phyloP scores from a whole-genome alignment of 2,888 invertebrate genomes.

The Hydriomena furcata region DNA sequence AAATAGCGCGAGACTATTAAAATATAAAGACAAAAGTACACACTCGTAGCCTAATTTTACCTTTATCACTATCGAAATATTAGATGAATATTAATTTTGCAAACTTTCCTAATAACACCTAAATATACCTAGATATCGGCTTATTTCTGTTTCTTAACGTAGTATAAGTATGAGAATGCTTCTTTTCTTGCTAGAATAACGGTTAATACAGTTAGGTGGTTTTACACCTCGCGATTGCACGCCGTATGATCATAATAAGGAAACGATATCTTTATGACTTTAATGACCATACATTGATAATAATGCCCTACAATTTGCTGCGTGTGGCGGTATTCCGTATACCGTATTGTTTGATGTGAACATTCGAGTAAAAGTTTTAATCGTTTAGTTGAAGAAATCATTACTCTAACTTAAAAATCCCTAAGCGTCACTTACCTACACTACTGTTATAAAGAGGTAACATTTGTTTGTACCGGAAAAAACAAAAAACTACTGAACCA shows the following conservation, averaged over 20 bases:
- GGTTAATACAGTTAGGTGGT: conserved; percentile 51
- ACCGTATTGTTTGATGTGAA: neutral
- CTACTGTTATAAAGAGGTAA: too few relatives aligned
- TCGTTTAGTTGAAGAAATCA: too few relatives aligned
- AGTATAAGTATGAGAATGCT: conserved; percentile 10
- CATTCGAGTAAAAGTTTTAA: too few relatives aligned
- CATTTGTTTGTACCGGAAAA: too few relatives aligned
- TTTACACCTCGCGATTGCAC: conserved; percentile 43
- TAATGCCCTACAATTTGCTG: conserved; percentile 40
- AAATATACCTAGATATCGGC: too few relatives aligned
- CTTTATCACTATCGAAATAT: too few relatives aligned
- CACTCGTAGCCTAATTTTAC: neutral
- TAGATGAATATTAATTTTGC: too few relatives aligned
- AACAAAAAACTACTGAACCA: too few relatives aligned
- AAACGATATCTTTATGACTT: conserved; percentile 50
- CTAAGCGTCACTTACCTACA: too few relatives aligned
- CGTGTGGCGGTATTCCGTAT: neutral
- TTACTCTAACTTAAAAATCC: too few relatives aligned
- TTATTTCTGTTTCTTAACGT: too few relatives aligned
- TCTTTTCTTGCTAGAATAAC: conserved; percentile 39
- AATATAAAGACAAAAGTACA: conserved; percentile 21
- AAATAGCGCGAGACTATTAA: conserved; percentile 68
- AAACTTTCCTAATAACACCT: too few relatives aligned
- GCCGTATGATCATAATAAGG: conserved; percentile 58
- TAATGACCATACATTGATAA: conserved; percentile 42